phyloP scores from a whole-genome alignment of 2,797 vertebrate species.

The Poeciliopsis paucimaculata region DNA sequence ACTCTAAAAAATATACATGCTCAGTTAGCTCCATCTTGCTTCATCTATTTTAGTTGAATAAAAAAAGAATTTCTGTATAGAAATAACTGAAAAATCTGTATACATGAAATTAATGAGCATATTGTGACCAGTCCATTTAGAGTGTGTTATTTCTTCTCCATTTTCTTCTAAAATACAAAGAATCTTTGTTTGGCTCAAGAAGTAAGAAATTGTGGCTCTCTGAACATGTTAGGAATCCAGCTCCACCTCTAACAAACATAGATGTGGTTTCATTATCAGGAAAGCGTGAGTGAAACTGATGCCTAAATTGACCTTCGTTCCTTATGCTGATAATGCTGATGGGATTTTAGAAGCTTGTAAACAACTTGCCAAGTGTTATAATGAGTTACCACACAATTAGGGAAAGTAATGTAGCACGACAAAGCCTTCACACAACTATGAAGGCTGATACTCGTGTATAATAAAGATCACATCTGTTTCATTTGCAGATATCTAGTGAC shows the following conservation, averaged over 20 bases:
- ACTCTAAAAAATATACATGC: neutral
- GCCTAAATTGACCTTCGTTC: neutral
- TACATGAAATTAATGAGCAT: neutral
- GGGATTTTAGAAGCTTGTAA: neutral
- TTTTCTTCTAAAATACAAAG: neutral
- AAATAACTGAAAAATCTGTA: neutral
- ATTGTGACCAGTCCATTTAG: neutral
- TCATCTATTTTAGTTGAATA: neutral
- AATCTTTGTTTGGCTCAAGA: neutral
- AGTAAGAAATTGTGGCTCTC: neutral
- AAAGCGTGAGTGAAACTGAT: neutral
- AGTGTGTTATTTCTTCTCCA: neutral
- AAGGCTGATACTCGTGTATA: neutral
- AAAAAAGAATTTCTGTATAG: neutral
- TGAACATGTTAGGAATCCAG: neutral
- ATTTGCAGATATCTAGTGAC: slow-evolving; percentile 93
- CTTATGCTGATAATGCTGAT: neutral
- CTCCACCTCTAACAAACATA: neutral
- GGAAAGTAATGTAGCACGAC: neutral
- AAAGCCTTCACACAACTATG: neutral
- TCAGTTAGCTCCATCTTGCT: neutral
- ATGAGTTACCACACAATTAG: neutral
- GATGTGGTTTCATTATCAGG: neutral
- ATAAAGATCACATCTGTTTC: slow-evolving; percentile 19
- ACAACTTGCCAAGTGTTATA: neutral